Evolutionary conservation across 2,113 vertebrate species (phyloP), one percentile per base, ranked within the genome.

Genomic region (Phylloscopus trochiloides): DNA sequence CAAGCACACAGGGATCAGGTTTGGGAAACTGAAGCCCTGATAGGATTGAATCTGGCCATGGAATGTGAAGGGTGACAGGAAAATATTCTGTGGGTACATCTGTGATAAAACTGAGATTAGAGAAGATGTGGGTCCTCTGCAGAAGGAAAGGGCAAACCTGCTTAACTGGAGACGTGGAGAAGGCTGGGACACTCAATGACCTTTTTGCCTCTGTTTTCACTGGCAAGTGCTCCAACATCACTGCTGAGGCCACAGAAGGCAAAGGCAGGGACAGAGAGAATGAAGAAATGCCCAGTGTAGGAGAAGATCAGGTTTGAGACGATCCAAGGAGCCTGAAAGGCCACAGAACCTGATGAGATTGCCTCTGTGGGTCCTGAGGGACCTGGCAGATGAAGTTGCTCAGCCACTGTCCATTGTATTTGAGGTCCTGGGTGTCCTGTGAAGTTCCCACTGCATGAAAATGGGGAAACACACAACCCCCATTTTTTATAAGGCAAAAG

Each of bases 401-500:
- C 1, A 57, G 34, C 24, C 13, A 10, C 34, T 29, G 0, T 47
- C 34, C 6, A 6, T 22, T 0, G 0, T 24, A 13, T 12, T 22
- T 74, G 13, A 24, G 42, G 6, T 57, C 31, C 16, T 29, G 42
- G 19, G 6, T 3, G 0, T 66, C 34, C 18, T 2, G 3, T 57
- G 42, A 31, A 57, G 34, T 10, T 50, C 24, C 38, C 71, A 66
- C 31, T 42, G 51, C 19, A 9, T n/a, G 59, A 40, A 73, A 8
- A 24, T 40, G 12, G 29, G 19, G 24, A 48, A 65, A 40, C 5
- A 7, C 5, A 7, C 12, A 24, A 40, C 11, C 9, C n/a, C n/a
- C 9, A 11, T 10, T 47, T 54, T 18, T n/a, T n/a, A 55, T n/a
- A 65, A 12, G 22, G 15, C 18, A 20, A 31, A 67, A 26, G 52